phyloP scores from a whole-genome alignment of 2,113 vertebrate species.

The Astur gentilis region DNA sequence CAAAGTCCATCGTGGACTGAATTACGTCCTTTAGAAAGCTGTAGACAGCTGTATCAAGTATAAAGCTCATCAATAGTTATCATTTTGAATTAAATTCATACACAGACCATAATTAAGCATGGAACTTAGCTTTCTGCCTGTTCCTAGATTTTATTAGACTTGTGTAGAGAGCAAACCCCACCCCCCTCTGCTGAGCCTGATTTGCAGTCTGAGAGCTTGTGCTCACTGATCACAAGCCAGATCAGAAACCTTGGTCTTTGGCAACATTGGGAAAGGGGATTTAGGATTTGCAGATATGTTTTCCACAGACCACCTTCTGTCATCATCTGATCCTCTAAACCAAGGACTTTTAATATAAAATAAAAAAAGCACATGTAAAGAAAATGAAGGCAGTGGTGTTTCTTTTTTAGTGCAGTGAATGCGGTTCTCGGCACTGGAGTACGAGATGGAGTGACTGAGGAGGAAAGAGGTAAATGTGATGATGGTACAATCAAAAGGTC shows the following conservation, averaged over 20 bases:
- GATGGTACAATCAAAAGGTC: background rate
- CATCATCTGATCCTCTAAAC: background rate
- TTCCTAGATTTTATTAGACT: background rate
- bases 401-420: background rate
- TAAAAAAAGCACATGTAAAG: background rate
- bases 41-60: background rate
- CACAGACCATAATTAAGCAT: background rate
- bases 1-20: fast-evolving
- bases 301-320: background rate
- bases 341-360: background rate
- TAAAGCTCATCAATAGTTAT: background rate
- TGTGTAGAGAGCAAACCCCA: background rate
- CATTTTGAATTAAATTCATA: background rate
- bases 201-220: background rate
- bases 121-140: background rate
- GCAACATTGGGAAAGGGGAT: background rate
- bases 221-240: background rate
- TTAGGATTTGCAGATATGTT: background rate
- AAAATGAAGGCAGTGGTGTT: background rate
- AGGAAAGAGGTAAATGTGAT: background rate
- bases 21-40: background rate
- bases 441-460: background rate
- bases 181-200: background rate
- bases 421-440: background rate
- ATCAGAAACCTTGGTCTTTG: background rate